phyloP scores from a whole-genome alignment of 1,140 invertebrate species.

The Bombus affinis region DNA sequence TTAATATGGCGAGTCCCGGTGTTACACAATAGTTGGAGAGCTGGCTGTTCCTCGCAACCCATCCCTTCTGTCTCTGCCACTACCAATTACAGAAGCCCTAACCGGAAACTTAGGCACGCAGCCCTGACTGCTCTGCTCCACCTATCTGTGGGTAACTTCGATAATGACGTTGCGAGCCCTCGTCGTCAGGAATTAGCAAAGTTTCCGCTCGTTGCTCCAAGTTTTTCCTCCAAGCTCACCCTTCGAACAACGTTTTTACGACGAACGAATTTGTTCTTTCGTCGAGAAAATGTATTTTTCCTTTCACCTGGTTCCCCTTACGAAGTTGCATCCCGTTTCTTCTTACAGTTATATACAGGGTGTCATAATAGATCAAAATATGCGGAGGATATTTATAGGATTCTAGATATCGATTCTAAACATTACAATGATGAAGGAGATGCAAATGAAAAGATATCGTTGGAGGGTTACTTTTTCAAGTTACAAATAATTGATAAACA shows the following conservation, averaged over 20 bases:
- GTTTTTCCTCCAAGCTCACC: neutral
- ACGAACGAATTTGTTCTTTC: neutral
- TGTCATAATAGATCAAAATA: neutral
- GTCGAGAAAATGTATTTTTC: neutral
- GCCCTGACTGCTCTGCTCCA: neutral
- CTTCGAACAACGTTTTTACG: neutral
- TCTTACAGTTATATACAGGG: neutral
- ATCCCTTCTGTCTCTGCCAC: slow-evolving; percentile 31
- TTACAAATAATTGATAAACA: no score
- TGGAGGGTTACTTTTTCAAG: no score
- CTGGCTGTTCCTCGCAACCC: neutral
- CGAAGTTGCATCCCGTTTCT: neutral
- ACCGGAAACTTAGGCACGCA: slow-evolving; percentile 29
- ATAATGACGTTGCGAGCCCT: slow-evolving; percentile 45
- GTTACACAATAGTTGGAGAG: slow-evolving; percentile 33
- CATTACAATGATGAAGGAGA: neutral
- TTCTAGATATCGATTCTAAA: neutral
- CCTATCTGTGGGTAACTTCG: slow-evolving; percentile 36
- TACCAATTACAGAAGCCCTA: slow-evolving; percentile 38
- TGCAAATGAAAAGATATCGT: no score
- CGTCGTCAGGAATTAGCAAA: slow-evolving; percentile 31
- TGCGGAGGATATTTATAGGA: no score
- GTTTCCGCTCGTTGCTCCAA: neutral
- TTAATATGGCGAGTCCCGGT: slow-evolving; percentile 24
- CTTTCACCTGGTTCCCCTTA: neutral